Base-by-base conservation (phyloP, 37 sponge, comb jelly and placozoan species). In the Axinella damicornis region DNA sequence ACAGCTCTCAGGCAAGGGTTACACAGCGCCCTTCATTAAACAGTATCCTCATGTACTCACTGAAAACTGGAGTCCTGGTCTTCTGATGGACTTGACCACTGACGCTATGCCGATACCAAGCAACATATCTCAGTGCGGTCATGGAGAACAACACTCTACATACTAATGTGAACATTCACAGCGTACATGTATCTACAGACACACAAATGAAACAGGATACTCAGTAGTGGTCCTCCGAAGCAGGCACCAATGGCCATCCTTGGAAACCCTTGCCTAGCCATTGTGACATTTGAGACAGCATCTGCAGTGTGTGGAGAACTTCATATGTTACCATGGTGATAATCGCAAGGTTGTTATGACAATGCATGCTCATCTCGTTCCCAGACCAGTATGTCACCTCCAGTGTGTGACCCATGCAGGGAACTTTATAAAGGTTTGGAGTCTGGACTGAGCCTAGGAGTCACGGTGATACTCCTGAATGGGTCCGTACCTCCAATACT, bases 191-290 rank as follows among this genome's bases (percentile, higher is more conserved):
- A n/a, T n/a, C n/a, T n/a, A n/a, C n/a, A n/a, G n/a, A n/a, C n/a
- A n/a, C n/a, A 46, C 9, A 46, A 12, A 46, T 9, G 39, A 41
- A 71, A 63, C 28, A 90, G 92, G 91, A 92, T 97, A 95, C 96
- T 98, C 35, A 98, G 78, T 16, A 97, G 82, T 28, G 99, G 99
- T 0, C 99, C 95, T 54, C 99, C 99, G 79, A 92, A 94, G 76
- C 99, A 98, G 28, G 99, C 99, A 31, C 97, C 95, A 53, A 98
- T 87, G 20, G 95, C 99, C 93, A 95, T 98, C 25, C 98, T 84
- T 30, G 99, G 97, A 62, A 92, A 98, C 13, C 99, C 99, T 53
- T 98, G 99, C 36, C 74, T 83, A 0, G 99, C 97, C 97, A 98
- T 93, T 11, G 97, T 95, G 58, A 91, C 61, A 54, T 98, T 94